Base-by-base conservation (phyloP, 1,140 invertebrate species). In the Drosophila navojoa region DNA sequence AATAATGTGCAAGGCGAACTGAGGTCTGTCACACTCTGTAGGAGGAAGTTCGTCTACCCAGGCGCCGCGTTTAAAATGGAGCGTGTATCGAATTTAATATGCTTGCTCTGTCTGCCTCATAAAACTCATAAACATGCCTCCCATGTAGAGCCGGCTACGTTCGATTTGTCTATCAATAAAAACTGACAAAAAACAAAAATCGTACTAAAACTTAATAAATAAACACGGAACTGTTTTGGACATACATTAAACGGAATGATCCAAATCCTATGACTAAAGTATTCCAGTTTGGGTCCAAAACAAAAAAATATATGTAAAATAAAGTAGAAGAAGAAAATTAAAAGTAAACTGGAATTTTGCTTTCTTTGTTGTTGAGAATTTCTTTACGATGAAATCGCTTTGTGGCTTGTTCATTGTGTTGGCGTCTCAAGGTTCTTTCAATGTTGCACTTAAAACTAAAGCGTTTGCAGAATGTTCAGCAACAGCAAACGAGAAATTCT, bases 31-130 rank as follows among this genome's bases (percentile, higher is more conserved):
- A 69, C 64, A 49, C 35, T 53, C 22, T 27, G 38, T 58, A 76
- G 78, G 58, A 87, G 81, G 81, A 86, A 86, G 82, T 86, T 81
- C 81, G 76, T 71, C 71, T 80, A 71, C 61, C 70, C 70, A 38
- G 55, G 25, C 42, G 15, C 42, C 52, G 61, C 60, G 54, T 57
- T 62, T 61, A 84, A 84, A 84, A 77, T 84, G 81, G 81, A 80
- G 73, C 81, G 81, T 84, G 81, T 71, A 58, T 53, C 76, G 81
- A 80, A 85, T 85, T 85, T 85, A 66, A 80, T 85, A 85, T 77
- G 62, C 67, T 47, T 61, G 58, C 49, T 52, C 66, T 25, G 49
- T 44, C 38, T 47, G 15, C 35, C 45, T 71, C 60, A 57, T 57
- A 71, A 64, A 59, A 59, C 47, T 53, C 55, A 68, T 54, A 72